Conservation (phyloP, 2,888 invertebrate genomes). For the Shargacucullia verbasci region DNA sequence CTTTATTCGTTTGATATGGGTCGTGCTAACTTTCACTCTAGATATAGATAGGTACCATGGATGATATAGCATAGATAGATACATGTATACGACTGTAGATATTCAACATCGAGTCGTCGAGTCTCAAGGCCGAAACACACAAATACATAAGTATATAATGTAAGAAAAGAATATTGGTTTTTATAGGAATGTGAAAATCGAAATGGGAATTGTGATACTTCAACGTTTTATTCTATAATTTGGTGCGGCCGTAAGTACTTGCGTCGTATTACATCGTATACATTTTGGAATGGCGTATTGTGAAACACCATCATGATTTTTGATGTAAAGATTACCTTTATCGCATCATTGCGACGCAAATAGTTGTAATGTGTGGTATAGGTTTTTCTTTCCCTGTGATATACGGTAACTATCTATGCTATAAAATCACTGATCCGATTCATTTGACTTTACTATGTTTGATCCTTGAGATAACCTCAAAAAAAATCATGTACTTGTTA, state of each 20-base stretch:
- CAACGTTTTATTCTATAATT: conserved; percentile 51
- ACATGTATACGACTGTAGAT: conserved; percentile 80
- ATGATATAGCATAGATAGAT: conserved; percentile 78
- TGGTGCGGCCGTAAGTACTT: conserved; percentile 63
- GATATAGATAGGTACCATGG: conserved; percentile 85
- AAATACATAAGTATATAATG: conserved; percentile 79
- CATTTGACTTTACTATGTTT: conserved; percentile 34
- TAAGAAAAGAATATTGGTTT: conserved; percentile 77
- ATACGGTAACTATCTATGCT: conserved; percentile 37
- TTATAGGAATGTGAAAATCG: conserved; percentile 70
- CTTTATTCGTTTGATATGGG: conserved; percentile 75
- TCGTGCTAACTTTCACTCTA: conserved; percentile 88
- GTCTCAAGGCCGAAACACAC: conserved; percentile 88
- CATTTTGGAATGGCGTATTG: conserved; percentile 70
- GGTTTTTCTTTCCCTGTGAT: conserved; percentile 40
- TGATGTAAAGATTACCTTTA: conserved; percentile 65
- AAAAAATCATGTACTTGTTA: conserved; percentile 48
- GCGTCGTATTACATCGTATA: conserved; percentile 54
- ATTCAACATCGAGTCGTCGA: conserved; percentile 86
- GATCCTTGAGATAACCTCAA: conserved; percentile 81
- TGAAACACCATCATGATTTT: conserved; percentile 65
- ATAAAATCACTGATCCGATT: conserved; percentile 31
- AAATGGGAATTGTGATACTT: conserved; percentile 60
- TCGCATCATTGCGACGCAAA: conserved; percentile 71
- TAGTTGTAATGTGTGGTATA: conserved; percentile 49